phyloP scores from a whole-genome alignment of 2,797 vertebrate species.

The Hydrolagus colliei region DNA sequence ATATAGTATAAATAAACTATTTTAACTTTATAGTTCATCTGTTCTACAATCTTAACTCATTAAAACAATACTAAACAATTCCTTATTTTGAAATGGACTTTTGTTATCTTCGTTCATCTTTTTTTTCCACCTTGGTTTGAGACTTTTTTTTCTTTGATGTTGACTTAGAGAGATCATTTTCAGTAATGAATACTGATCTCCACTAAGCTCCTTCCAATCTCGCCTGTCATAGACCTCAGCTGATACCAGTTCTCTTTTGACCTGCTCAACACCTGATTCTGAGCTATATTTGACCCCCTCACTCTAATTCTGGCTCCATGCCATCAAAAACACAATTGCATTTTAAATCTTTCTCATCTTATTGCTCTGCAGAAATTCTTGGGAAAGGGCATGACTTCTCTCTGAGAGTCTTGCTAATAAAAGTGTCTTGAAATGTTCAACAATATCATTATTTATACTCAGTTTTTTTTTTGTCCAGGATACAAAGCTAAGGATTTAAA shows the following conservation, averaged over 20 bases:
- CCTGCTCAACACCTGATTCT: neutral
- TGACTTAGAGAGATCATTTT: neutral
- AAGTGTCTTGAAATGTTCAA: neutral
- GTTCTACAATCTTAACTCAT: too few relatives aligned
- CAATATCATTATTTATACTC: neutral
- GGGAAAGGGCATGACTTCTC: neutral
- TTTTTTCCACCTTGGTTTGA: neutral
- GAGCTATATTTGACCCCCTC: neutral
- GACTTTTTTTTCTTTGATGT: neutral
- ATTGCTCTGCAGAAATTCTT: neutral
- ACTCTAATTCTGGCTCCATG: neutral
- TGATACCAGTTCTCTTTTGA: neutral
- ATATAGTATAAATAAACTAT: too few relatives aligned
- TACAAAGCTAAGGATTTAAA: neutral
- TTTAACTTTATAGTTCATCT: too few relatives aligned
- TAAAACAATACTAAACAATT: neutral
- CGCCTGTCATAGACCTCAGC: neutral
- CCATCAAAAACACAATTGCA: neutral
- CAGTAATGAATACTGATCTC: neutral
- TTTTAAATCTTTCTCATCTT: neutral
- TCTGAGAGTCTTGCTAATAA: conserved; percentile 6
- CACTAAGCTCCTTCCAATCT: neutral
- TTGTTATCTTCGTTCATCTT: neutral
- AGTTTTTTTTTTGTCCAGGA: neutral
- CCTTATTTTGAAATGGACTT: neutral